These are phyloP conservation scores for Ceratoteleas bidentatus DNA, from an alignment of 1,140 invertebrate genomes.

Conservation along the genomic window DNA sequence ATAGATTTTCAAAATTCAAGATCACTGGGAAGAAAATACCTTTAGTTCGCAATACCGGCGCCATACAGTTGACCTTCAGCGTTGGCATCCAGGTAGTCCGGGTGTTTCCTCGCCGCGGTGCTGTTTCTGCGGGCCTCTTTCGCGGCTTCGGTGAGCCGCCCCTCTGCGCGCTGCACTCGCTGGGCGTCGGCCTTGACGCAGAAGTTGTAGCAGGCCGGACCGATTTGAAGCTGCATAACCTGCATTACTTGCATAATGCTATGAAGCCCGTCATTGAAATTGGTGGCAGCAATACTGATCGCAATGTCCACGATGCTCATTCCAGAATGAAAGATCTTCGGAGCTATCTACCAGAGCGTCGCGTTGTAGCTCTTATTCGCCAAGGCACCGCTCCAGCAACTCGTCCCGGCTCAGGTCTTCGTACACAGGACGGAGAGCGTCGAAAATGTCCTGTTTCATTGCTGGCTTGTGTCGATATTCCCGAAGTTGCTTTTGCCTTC, in stretches of 20 bases:
- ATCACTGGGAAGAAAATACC: conserved; percentile 5
- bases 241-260: conserved; percentile 23
- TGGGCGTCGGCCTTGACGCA: conserved; percentile 16
- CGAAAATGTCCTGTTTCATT: conserved; percentile 27
- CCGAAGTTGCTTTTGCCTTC: conserved; percentile 11
- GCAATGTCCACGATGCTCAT: not conserved
- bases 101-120: not conserved
- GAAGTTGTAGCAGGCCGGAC: conserved; percentile 13
- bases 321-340: conserved; percentile 8
- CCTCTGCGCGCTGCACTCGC: not conserved
- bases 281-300: not conserved
- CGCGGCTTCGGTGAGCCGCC: conserved; percentile 6
- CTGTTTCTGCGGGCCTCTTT: conserved; percentile 6
- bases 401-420: conserved; percentile 24
- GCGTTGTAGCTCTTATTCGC: conserved; percentile 59
- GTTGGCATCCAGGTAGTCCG: not conserved
- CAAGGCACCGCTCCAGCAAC: conserved; percentile 55
- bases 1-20: conserved; percentile 5
- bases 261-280: conserved; percentile 11
- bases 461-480: conserved; percentile 17
- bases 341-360: conserved; percentile 16
- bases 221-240: conserved; percentile 20
- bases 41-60: conserved; percentile 8
- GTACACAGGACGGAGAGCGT: conserved; percentile 14
- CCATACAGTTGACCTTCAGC: conserved; percentile 15